A percentile compares a stretch with the other conserved stretches of the same genome.
Evolutionary conservation across 2,888 invertebrate genomes (phyloP).

Genomic region (Melolontha melolontha): DNA sequence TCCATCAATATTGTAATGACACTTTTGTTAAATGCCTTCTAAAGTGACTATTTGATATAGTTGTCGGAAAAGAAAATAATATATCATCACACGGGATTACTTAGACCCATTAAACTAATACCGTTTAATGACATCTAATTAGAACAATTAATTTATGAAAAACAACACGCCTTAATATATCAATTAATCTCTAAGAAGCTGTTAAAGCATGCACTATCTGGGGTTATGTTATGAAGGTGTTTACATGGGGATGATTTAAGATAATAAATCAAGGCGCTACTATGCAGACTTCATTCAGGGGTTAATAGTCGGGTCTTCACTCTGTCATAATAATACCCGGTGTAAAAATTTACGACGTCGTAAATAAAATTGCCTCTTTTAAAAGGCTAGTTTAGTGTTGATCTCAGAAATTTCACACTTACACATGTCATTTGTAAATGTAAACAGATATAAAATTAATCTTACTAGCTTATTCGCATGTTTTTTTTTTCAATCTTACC

Average conservation of each 20-base stretch:
- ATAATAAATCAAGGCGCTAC: constrained; percentile 52
- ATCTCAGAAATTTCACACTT: constrained; percentile 29
- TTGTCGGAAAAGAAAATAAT: too few species aligned
- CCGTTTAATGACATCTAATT: constrained; percentile 12
- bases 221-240: constrained; percentile 49
- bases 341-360: constrained; percentile 50
- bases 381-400: constrained; percentile 23
- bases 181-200: constrained; percentile 33
- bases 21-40: too few species aligned
- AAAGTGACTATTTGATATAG: too few species aligned
- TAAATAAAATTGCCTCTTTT: constrained; percentile 42
- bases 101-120: too few species aligned
- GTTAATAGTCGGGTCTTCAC: constrained; percentile 48
- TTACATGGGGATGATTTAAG: constrained; percentile 49
- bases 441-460: constrained; percentile 9
- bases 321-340: constrained; percentile 52
- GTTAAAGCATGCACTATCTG: constrained; percentile 28
- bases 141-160: constrained; percentile 23
- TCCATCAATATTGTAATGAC: too few species aligned
- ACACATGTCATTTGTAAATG: constrained; percentile 15
- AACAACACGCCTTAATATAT: constrained; percentile 29
- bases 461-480: background rate
- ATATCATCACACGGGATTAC: too few species aligned
- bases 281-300: constrained; percentile 47
- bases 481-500: background rate